phyloP scores from a whole-genome alignment of 35 echinoderm and acorn worm genomes.

The Apostichopus californicus region DNA sequence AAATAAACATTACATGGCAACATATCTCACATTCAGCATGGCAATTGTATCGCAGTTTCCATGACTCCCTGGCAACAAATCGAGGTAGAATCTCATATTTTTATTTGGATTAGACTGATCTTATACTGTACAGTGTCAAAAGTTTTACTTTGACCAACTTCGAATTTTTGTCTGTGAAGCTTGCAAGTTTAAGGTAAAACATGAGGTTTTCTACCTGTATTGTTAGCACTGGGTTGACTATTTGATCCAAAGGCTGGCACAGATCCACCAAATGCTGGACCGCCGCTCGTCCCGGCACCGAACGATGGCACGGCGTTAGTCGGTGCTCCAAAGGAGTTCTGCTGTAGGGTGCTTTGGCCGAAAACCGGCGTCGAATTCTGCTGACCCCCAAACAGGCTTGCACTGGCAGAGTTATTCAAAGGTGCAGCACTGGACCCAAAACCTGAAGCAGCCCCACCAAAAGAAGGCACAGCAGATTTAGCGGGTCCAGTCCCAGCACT shows the following conservation, averaged over 20 bases:
- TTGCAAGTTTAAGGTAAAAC: no score
- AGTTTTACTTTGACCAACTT: no score
- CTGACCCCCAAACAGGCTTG: background rate
- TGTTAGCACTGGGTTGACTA: conserved; percentile 12
- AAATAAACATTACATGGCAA: no score
- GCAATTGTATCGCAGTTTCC: no score
- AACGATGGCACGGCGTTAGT: background rate
- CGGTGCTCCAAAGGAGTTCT: conserved; percentile 13
- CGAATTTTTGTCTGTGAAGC: no score
- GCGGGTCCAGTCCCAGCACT: background rate
- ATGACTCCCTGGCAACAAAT: no score
- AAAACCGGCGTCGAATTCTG: conserved; percentile 18
- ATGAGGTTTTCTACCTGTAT: background rate
- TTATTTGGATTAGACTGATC: no score
- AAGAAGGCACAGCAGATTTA: conserved; percentile 28
- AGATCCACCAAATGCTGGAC: conserved; percentile 8
- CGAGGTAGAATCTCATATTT: no score
- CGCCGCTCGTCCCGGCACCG: background rate
- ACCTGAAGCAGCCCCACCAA: background rate
- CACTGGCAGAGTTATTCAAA: background rate
- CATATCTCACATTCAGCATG: no score
- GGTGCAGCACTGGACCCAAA: conserved; percentile 15
- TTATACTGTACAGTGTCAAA: no score
- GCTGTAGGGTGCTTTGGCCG: background rate
- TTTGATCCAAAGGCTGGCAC: background rate